These are phyloP conservation scores for Ceuthmochares aereus DNA, from an alignment of 2,113 vertebrate genomes.

Conservation along the genomic window DNA sequence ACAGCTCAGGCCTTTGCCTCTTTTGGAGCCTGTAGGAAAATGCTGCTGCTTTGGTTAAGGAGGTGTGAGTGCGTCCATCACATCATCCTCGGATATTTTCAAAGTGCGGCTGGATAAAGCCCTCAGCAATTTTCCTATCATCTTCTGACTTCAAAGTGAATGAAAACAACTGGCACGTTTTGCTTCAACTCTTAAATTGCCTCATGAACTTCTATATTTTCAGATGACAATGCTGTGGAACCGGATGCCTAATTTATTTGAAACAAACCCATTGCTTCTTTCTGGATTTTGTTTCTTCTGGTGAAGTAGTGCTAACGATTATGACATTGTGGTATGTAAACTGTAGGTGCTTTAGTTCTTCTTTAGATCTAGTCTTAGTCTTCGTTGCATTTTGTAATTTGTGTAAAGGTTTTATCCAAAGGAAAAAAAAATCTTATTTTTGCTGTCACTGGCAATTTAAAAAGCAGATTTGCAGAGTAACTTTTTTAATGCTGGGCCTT, in stretches of 20 bases:
- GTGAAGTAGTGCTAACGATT: neutral
- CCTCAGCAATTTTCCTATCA: neutral
- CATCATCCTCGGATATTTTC: neutral
- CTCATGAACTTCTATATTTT: neutral
- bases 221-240: neutral
- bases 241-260: neutral
- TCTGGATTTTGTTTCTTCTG: neutral
- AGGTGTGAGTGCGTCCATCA: no score
- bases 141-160: neutral
- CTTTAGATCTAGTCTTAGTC: neutral
- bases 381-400: neutral
- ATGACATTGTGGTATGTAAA: neutral
- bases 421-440: neutral
- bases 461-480: neutral
- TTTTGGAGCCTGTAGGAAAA: no score
- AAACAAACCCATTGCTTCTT: neutral
- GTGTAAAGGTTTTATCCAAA: neutral
- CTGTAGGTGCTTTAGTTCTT: neutral
- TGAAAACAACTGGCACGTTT: neutral
- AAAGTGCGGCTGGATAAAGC: neutral
- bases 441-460: conserved; percentile 20
- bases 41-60: no score
- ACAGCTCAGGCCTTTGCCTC: no score
- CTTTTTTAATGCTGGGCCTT: conserved; percentile 11
- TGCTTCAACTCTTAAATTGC: neutral